A percentile compares a stretch with the other conserved stretches of the same genome.
phyloP scores from a whole-genome alignment of 2,797 vertebrate genomes.

The Xyrichtys novacula region DNA sequence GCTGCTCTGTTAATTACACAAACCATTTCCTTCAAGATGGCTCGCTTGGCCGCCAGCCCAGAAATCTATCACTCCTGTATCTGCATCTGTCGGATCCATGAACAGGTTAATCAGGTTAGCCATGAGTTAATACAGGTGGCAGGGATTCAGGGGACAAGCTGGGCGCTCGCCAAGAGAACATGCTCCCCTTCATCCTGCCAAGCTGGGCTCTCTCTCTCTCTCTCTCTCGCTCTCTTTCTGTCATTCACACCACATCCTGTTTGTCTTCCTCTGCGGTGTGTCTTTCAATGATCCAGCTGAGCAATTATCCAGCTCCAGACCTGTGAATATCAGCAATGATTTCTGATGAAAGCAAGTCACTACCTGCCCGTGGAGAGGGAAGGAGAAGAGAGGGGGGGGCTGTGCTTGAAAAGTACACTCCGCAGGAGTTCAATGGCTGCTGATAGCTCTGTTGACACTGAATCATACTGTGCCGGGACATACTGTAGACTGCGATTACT shows the following conservation, averaged over 20 bases:
- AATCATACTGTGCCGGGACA: conserved; percentile 13
- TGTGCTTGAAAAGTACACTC: conserved; percentile 16
- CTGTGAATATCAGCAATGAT: conserved; percentile 65
- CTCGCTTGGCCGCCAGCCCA: conserved; percentile 58
- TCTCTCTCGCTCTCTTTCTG: conserved; percentile 5
- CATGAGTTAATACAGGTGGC: conserved; percentile 70
- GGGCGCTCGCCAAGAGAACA: conserved; percentile 42
- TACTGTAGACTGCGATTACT: conserved; percentile 32
- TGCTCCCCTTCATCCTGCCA: conserved; percentile 58
- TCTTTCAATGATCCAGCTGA: conserved; percentile 79
- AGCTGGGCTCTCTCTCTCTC: neutral
- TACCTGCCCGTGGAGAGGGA: conserved; percentile 47
- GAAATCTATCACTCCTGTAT: conserved; percentile 50
- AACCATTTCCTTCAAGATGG: conserved; percentile 74
- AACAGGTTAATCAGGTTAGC: conserved; percentile 77
- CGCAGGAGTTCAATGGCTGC: conserved; percentile 22
- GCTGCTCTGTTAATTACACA: conserved; percentile 73
- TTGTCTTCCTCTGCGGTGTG: conserved; percentile 62
- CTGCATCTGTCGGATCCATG: conserved; percentile 46
- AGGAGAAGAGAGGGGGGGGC: neutral
- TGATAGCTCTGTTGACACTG: conserved; percentile 38
- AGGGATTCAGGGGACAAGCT: conserved; percentile 49
- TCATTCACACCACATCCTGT: conserved; percentile 75
- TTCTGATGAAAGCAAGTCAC: conserved; percentile 65
- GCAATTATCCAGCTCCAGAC: conserved; percentile 72